A percentile compares a stretch with the other conserved stretches of the same genome.
phyloP scores from a whole-genome alignment of 2,113 vertebrate genomes.

The Anseranas semipalmata region DNA sequence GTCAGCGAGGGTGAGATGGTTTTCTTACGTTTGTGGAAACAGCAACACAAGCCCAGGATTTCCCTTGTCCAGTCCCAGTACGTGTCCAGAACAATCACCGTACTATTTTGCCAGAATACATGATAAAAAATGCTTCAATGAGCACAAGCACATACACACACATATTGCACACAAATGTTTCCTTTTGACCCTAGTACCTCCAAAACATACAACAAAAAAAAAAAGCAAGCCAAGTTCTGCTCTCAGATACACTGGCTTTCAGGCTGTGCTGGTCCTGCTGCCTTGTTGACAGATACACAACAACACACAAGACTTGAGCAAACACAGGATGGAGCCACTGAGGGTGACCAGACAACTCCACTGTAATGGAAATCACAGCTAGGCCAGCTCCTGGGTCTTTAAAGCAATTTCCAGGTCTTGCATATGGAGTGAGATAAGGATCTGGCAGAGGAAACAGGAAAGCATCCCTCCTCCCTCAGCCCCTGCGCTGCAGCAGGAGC shows the following conservation, averaged over 20 bases:
- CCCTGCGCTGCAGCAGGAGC: neutral
- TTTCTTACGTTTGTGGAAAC: neutral
- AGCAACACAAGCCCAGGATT: neutral
- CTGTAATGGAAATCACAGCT: neutral
- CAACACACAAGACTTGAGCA: neutral
- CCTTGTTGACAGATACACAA: neutral
- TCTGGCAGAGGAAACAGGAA: conserved; percentile 42
- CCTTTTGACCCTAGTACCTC: neutral
- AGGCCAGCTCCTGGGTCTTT: neutral
- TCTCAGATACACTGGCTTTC: neutral
- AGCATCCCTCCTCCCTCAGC: conserved; percentile 1
- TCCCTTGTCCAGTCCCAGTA: neutral
- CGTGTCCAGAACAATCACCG: neutral
- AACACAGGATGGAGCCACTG: neutral
- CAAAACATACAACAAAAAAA: neutral
- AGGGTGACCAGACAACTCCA: rapidly evolving
- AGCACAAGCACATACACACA: rapidly evolving
- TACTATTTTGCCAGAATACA: neutral
- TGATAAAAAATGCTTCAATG: rapidly evolving
- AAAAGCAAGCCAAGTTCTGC: neutral
- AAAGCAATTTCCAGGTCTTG: conserved; percentile 28
- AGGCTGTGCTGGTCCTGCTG: neutral
- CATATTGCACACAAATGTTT: neutral
- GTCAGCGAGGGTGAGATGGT: neutral
- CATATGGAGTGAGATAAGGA: neutral